Evolutionary conservation across 2,113 vertebrate species (phyloP).

Genomic region (Syrmaticus mikado): DNA sequence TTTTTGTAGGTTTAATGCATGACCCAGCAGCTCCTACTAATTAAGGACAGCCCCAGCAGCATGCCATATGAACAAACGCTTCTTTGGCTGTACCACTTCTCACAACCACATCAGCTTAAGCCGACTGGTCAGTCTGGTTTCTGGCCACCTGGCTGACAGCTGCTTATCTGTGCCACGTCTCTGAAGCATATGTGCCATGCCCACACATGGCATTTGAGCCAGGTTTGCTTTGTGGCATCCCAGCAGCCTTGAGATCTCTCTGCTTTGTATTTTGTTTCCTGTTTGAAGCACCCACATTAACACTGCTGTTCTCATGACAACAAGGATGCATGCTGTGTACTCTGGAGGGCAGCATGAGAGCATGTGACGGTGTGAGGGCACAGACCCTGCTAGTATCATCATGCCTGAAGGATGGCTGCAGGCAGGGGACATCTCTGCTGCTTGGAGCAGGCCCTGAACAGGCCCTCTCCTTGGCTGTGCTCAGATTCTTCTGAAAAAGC

Average conservation of each 20-base stretch:
- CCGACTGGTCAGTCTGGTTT: background rate
- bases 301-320: background rate
- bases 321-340: background rate
- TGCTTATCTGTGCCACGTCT: background rate
- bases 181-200: background rate
- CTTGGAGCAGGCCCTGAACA: background rate
- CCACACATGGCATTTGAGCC: background rate
- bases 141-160: background rate
- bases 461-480: background rate
- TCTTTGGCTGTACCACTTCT: background rate
- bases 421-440: background rate
- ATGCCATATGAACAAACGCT: background rate
- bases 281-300: background rate
- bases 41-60: background rate
- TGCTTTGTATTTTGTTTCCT: background rate
- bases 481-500: background rate
- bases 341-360: slow-evolving; percentile 66
- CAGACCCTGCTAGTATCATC: background rate
- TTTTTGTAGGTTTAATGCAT: background rate
- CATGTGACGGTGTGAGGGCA: background rate
- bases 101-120: background rate
- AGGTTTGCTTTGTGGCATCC: background rate
- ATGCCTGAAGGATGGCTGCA: background rate
- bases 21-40: background rate
- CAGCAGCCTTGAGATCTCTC: background rate